Evolutionary conservation across 2,797 vertebrate species (phyloP).

Genomic region (Myoxocephalus aenaeus): DNA sequence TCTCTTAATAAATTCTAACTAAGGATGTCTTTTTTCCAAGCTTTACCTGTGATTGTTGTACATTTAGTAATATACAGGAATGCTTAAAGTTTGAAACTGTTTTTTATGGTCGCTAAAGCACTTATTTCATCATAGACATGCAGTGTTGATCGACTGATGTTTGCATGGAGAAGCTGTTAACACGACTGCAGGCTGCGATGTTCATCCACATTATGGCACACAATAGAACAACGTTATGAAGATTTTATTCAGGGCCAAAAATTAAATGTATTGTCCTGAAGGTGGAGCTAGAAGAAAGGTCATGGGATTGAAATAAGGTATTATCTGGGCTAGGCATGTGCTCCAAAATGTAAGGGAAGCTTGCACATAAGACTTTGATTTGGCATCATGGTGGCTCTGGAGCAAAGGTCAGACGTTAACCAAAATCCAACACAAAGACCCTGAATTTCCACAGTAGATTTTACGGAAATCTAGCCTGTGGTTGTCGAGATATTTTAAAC

Average conservation of each 20-base stretch:
- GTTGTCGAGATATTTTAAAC: not conserved
- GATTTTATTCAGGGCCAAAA: no score
- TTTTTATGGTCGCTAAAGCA: not conserved
- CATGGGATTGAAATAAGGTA: not conserved
- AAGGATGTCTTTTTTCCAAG: not conserved
- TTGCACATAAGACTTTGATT: not conserved
- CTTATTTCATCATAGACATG: not conserved
- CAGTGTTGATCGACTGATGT: not conserved
- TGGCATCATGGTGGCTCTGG: not conserved
- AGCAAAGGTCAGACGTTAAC: not conserved
- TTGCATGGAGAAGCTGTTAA: not conserved
- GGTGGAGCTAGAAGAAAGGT: not conserved
- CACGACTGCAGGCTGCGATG: not conserved
- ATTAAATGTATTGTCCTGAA: not conserved
- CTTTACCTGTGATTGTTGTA: not conserved
- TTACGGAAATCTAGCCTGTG: not conserved
- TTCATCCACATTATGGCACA: not conserved
- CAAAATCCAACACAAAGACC: not conserved
- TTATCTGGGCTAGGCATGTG: not conserved
- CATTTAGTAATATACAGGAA: not conserved
- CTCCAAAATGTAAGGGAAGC: not conserved
- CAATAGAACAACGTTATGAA: not conserved
- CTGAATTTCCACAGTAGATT: not conserved
- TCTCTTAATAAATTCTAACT: not conserved
- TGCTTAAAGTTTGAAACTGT: not conserved